A percentile compares a stretch with the other conserved stretches of the same genome.
These are phyloP conservation scores for Fragum whitleyi DNA, from an alignment of 2,888 invertebrate genomes.

Conservation along the genomic window DNA sequence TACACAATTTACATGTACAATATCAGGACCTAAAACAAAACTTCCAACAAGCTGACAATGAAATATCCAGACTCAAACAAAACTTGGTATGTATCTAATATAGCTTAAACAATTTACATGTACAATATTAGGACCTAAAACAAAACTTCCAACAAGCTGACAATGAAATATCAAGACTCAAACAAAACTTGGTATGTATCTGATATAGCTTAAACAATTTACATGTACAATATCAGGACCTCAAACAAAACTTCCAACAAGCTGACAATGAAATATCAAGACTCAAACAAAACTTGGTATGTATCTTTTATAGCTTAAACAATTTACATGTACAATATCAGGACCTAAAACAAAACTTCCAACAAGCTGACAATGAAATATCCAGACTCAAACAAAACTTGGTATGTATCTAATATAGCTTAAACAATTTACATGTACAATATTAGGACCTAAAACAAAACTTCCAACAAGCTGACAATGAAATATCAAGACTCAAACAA, in stretches of 20 bases:
- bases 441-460: slow-evolving; percentile 90
- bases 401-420: slow-evolving; percentile 67
- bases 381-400: slow-evolving; percentile 88
- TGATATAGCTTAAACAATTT: too few species aligned
- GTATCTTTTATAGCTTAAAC: too few species aligned
- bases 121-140: too few species aligned
- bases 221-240: too few species aligned
- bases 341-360: slow-evolving; percentile 89
- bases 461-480: slow-evolving; percentile 88
- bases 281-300: too few species aligned
- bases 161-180: too few species aligned
- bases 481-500: slow-evolving; percentile 87
- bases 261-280: too few species aligned
- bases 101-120: too few species aligned
- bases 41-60: slow-evolving; percentile 88
- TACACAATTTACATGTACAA: slow-evolving; percentile 87
- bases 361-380: slow-evolving; percentile 88
- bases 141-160: too few species aligned
- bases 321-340: slow-evolving; percentile 89
- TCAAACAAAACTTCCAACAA: too few species aligned
- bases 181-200: too few species aligned
- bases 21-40: slow-evolving; percentile 90
- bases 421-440: too few species aligned
- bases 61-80: slow-evolving; percentile 87
- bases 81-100: slow-evolving; percentile 86